Evolutionary conservation across 2,888 invertebrate genomes (phyloP).

Genomic region (Drosophila yooni): DNA sequence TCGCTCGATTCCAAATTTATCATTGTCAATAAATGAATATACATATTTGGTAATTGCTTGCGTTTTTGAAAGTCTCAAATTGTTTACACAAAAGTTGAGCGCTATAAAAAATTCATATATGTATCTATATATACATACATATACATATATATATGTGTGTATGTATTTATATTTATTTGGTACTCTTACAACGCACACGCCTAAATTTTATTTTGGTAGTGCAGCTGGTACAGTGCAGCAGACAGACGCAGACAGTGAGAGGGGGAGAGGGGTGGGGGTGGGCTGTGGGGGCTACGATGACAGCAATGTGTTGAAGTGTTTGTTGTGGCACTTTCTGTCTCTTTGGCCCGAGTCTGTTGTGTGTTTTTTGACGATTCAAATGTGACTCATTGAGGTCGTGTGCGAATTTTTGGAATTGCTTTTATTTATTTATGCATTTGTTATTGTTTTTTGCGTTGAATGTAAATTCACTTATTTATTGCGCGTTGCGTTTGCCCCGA

Average conservation of each 20-base stretch:
- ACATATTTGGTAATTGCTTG: constrained; percentile 31
- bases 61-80: constrained; percentile 25
- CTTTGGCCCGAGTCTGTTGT: constrained; percentile 1
- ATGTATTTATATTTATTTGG: background rate
- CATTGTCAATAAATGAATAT: constrained; percentile 46
- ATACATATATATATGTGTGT: background rate
- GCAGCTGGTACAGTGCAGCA: background rate
- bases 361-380: constrained; percentile 17
- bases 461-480: constrained; percentile 76
- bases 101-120: constrained; percentile 1
- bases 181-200: constrained; percentile 12
- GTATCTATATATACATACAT: background rate
- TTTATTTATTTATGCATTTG: constrained; percentile 78
- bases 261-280: no score
- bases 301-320: constrained; percentile 33
- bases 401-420: constrained; percentile 80
- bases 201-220: constrained; percentile 35
- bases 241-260: background rate
- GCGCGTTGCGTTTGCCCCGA: constrained; percentile 35
- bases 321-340: constrained; percentile 53
- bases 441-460: constrained; percentile 72
- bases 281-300: background rate
- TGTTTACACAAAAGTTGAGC: constrained; percentile 32
- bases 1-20: constrained; percentile 55
- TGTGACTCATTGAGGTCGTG: constrained; percentile 76